A percentile compares a stretch with the other conserved stretches of the same genome.
phyloP scores from a whole-genome alignment of 92 coral and sea anemone species.

The Zoanthus sociatus region DNA sequence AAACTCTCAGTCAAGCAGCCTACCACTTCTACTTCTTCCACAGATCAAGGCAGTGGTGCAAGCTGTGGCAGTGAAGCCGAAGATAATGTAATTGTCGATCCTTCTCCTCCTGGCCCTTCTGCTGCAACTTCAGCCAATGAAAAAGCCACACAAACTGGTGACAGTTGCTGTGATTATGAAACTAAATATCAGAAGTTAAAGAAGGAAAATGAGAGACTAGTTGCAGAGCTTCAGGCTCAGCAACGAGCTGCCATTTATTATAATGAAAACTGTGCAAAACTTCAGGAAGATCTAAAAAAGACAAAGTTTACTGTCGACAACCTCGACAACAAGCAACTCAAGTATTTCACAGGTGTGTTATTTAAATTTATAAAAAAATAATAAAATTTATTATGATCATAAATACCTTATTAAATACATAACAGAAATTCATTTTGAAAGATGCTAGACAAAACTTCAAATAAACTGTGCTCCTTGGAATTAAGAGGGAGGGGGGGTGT shows the following conservation, averaged over 20 bases:
- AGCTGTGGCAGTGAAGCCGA: not conserved
- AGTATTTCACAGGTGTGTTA: slow-evolving; percentile 1
- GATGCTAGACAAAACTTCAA: too few relatives aligned
- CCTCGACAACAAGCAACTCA: not conserved
- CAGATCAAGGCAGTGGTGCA: not conserved
- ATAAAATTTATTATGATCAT: too few relatives aligned
- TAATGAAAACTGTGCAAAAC: not conserved
- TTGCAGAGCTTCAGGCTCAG: not conserved
- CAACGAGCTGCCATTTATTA: not conserved
- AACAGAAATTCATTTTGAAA: not conserved
- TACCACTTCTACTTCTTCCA: not conserved
- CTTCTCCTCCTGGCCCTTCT: not conserved
- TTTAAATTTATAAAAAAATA: not conserved
- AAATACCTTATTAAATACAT: too few relatives aligned
- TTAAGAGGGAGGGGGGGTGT: too few relatives aligned
- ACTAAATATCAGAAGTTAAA: not conserved
- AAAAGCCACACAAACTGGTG: not conserved
- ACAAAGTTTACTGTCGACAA: slow-evolving; percentile 1
- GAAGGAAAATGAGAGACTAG: not conserved
- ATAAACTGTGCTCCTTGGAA: too few relatives aligned
- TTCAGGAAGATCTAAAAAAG: not conserved
- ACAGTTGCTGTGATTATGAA: not conserved
- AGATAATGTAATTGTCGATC: not conserved
- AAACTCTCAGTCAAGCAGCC: not conserved
- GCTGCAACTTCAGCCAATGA: too few relatives aligned